These are phyloP conservation scores for Oreocharis arfaki DNA, from an alignment of 2,113 vertebrate genomes.

Conservation along the genomic window DNA sequence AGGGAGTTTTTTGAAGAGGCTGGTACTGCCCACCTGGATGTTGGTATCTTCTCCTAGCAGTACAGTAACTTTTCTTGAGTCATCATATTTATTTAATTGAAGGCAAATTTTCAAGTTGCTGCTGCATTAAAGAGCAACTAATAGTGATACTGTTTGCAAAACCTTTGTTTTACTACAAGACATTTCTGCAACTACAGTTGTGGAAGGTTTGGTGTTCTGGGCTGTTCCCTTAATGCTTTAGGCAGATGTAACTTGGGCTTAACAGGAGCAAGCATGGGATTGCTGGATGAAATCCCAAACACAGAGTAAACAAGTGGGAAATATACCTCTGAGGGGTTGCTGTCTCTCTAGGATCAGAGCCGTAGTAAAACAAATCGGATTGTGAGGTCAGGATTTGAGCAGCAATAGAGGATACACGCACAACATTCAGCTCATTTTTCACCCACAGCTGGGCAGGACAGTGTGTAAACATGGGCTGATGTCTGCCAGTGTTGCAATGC, in stretches of 20 bases:
- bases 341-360: neutral
- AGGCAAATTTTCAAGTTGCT: neutral
- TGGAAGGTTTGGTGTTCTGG: neutral
- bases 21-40: neutral
- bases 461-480: neutral
- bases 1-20: neutral
- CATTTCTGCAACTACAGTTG: neutral
- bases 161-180: neutral
- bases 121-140: neutral
- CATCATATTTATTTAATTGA: neutral
- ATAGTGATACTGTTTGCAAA: neutral
- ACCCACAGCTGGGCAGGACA: neutral
- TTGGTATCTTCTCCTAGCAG: neutral
- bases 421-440: neutral
- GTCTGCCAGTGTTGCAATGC: neutral
- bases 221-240: neutral
- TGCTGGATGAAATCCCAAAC: neutral
- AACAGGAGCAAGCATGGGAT: neutral
- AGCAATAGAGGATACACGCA: neutral
- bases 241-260: neutral
- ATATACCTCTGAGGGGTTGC: neutral
- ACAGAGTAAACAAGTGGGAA: neutral
- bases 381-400: neutral
- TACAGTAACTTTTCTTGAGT: neutral
- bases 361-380: neutral